phyloP scores from a whole-genome alignment of 2,888 invertebrate species.

The Mythimna vitellina region DNA sequence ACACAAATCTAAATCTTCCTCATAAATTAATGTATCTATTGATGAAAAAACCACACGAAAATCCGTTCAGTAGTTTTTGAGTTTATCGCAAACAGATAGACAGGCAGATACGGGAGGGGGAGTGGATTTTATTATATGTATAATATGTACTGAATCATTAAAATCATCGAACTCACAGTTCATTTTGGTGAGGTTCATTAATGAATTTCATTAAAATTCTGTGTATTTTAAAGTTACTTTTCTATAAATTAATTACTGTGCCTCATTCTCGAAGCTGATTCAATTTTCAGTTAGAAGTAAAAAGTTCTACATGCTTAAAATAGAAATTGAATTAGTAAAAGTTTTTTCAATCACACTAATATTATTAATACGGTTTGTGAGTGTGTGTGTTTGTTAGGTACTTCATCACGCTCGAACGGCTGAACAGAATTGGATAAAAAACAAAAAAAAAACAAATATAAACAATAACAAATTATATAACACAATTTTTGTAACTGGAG shows the following conservation, averaged over 20 bases:
- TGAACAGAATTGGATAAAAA: too few relatives aligned
- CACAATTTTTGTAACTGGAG: background rate
- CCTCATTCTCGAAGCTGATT: background rate
- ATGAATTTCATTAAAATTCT: conserved; percentile 13
- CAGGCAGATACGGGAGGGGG: too few relatives aligned
- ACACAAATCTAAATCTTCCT: too few relatives aligned
- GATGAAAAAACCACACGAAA: too few relatives aligned
- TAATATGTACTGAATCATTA: background rate
- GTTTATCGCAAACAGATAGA: too few relatives aligned
- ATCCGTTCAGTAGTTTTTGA: too few relatives aligned
- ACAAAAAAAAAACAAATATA: too few relatives aligned
- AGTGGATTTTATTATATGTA: too few relatives aligned
- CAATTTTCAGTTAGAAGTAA: conserved; percentile 1
- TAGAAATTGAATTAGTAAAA: conserved; percentile 16
- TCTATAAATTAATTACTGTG: conserved; percentile 1
- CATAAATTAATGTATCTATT: too few relatives aligned
- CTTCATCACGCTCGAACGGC: too few relatives aligned
- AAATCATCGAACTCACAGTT: conserved; percentile 9
- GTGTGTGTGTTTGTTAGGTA: too few relatives aligned
- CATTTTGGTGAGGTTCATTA: conserved; percentile 6
- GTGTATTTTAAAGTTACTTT: background rate
- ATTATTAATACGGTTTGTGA: too few relatives aligned
- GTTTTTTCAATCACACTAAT: background rate
- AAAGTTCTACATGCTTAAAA: background rate
- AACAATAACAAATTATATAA: background rate